Evolutionary conservation across 2,888 invertebrate species (phyloP).

Genomic region (Ormyrus pomaceus): DNA sequence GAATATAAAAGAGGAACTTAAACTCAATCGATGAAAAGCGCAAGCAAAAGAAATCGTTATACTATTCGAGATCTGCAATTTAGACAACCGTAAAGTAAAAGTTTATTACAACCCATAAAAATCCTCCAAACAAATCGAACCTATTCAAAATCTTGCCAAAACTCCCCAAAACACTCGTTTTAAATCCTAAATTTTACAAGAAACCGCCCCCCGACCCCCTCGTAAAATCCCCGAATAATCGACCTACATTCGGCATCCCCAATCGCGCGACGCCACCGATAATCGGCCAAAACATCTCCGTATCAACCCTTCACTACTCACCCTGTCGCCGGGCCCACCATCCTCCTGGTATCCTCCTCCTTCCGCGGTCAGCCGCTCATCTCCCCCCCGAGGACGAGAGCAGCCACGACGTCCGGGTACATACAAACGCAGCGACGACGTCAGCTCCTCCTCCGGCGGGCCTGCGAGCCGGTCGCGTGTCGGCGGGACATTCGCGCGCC

Average conservation of each 20-base stretch:
- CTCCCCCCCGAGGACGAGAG: neutral
- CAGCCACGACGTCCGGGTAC: constrained; percentile 18
- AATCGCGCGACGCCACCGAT: constrained; percentile 2
- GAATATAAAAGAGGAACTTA: too few relatives aligned
- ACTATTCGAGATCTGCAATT: too few relatives aligned
- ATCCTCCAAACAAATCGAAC: too few relatives aligned
- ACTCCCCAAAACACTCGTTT: too few relatives aligned
- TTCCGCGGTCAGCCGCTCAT: constrained; percentile 5
- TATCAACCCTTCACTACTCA: too few relatives aligned
- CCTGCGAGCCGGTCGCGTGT: constrained; percentile 39
- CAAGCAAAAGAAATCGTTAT: too few relatives aligned
- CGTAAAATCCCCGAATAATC: neutral
- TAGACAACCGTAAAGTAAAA: too few relatives aligned
- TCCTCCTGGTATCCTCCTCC: neutral
- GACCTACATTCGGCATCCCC: neutral
- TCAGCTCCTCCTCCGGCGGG: too few relatives aligned
- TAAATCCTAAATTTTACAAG: neutral
- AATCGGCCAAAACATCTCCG: neutral
- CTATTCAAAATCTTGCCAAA: too few relatives aligned
- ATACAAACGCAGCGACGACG: neutral
- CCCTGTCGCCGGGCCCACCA: constrained; percentile 54
- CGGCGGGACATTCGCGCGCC: constrained; percentile 10
- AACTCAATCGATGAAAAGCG: too few relatives aligned
- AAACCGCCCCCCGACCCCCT: neutral
- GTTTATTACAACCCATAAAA: too few relatives aligned